Base-by-base conservation (phyloP, 2,797 vertebrate genomes). In the Notolabrus celidotus region DNA sequence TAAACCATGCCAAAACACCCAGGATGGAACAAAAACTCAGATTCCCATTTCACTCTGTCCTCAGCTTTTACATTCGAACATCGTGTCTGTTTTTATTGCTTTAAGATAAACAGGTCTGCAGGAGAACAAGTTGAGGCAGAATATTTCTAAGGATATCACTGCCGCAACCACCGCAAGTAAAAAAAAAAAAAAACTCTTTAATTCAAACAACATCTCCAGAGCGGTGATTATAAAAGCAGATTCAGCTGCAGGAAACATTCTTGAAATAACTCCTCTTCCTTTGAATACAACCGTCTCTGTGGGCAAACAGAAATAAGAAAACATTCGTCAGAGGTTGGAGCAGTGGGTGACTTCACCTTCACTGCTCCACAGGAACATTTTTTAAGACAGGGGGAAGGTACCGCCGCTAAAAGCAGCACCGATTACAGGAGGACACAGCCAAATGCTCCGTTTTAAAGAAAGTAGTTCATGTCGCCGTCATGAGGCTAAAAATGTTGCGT, bases 221-320 rank as follows among this genome's bases (percentile, higher is more conserved):
- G 71, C 71, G 10, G 56, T 87, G 85, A 88, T 91, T 84, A 75
- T 83, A 84, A 91, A 91, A 90, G 82, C 89, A 92, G 89, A 92
- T 84, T 84, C 55, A 41, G 69, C 74, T 62, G 76, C 71, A 77
- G 85, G 82, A 83, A 88, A 66, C 71, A 91, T 90, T 92, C 86
- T 86, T 92, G 83, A 91, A 91, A 90, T 91, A 89, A 81, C 87
- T 92, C 66, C 47, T 67, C 62, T n/a, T 60, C 52, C 76, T 79
- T 70, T 73, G 74, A 86, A 81, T 78, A 65, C 78, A 67, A 79
- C 42, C 74, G 72, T 74, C 74, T 86, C 84, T 87, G 88, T 66
- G 85, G 87, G 75, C 70, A 60, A 83, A 88, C 79, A 85, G 74
- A 62, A 80, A 81, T 76, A 89, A 89, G 89, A 87, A 90, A 86